Evolutionary conservation across 2,113 vertebrate genomes (phyloP), one percentile per base, ranked within the genome.

Genomic region (Acanthochromis polyacanthus): DNA sequence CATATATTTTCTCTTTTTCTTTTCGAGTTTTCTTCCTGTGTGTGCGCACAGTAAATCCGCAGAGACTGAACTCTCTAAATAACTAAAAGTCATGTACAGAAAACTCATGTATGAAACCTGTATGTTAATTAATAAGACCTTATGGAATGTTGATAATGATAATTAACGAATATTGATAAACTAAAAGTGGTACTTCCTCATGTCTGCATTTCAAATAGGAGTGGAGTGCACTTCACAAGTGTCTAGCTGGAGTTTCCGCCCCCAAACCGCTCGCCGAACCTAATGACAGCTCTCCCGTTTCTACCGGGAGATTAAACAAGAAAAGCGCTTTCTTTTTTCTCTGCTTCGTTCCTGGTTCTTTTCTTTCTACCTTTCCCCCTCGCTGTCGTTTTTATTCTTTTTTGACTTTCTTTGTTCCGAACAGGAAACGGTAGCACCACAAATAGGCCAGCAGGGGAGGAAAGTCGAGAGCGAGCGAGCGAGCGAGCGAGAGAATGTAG

Each of bases 61-160:
- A 51, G 61, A 81, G 85, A 89, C 81, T 64, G 89, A 92, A 93
- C 90, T 92, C 85, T 85, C 86, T 90, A 84, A 30, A 74, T 85
- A 82, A 83, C 90, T 84, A 82, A 83, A 88, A 82, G 77, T 91
- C 85, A 56, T 92, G 91, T 93, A 92, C 91, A 93, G 90, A 92
- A 82, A 88, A 84, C 84, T 85, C 80, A 89, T 88, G 84, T 92
- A 91, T 93, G 90, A 93, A 90, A 90, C 91, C 88, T 92, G 83
- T 93, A 93, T 93, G 91, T 92, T 92, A 86, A 87, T 89, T 87
- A 92, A 89, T 91, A 91, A 93, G 93, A 93, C 92, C 90, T 93
- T 90, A 90, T 89, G 93, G 93, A 93, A 93, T 93, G 93, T 93
- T 93, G 87, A 90, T 89, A 84, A 90, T 82, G 84, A 91, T 93